Conservation (phyloP, 2,113 vertebrate genomes). For the Trachemys scripta region DNA sequence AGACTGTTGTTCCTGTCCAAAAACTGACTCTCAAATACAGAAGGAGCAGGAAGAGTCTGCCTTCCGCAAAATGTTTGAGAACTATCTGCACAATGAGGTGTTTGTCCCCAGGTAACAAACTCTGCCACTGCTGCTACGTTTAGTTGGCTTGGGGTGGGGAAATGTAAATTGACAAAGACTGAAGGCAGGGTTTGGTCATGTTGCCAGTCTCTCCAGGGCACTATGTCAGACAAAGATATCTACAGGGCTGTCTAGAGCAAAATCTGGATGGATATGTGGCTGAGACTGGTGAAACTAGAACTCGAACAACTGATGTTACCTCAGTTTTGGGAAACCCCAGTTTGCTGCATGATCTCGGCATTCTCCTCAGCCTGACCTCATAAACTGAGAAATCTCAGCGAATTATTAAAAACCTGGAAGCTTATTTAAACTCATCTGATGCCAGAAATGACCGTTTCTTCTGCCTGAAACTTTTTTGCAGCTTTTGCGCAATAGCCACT, state of each 20-base stretch:
- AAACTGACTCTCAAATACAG: conserved; percentile 93
- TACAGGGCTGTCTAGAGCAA: rapidly evolving
- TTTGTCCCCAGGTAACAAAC: conserved; percentile 90
- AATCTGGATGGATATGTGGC: rapidly evolving
- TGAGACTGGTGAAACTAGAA: neutral
- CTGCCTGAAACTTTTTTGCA: neutral
- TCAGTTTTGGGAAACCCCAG: neutral
- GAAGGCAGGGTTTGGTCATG: rapidly evolving
- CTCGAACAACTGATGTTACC: rapidly evolving
- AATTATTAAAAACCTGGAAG: neutral
- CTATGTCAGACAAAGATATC: neutral
- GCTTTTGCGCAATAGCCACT: conserved; percentile 8
- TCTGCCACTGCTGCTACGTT: neutral
- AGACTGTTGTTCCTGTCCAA: conserved; percentile 92
- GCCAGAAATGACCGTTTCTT: conserved; percentile 21
- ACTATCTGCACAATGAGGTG: conserved; percentile 96
- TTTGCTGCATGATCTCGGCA: neutral
- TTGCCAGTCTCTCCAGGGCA: neutral
- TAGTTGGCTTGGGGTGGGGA: neutral
- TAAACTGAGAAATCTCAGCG: conserved; percentile 17
- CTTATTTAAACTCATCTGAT: neutral
- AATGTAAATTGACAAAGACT: no score
- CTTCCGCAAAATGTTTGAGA: conserved; percentile 95
- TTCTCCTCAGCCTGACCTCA: neutral
- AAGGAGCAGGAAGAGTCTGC: conserved; percentile 94